Base-by-base conservation (phyloP, 2,888 invertebrate species). In the Cheilosia variabilis region DNA sequence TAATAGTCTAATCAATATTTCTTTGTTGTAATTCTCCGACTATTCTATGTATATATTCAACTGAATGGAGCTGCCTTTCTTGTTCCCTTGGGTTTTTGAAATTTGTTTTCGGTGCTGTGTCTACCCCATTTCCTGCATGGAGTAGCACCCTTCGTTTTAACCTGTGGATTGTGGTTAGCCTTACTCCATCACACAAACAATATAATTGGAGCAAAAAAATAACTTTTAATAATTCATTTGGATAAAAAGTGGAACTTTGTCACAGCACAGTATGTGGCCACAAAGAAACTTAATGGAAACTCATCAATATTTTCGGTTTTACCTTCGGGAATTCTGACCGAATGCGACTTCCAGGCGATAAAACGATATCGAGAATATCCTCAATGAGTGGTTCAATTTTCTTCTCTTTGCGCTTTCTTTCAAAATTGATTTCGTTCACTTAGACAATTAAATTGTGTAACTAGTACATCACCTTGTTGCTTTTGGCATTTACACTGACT, bases 1-100 rank as follows among this genome's bases (percentile, higher is more conserved):
- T 84, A 84, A 84, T 84, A 84, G 80, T 71, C 80, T 71, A 84
- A 84, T 84, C 84, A 84, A 84, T 84, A 84, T 71, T 76, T 37
- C 13, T 10, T 84, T 53, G 65, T 66, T 55, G 75, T 84, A 84
- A 84, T 60, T 53, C 57, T 52, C 2, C 68, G 66, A 69, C 65
- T 76, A 84, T 73, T 43, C 31, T 2, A 9, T 31, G 9, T 9
- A 68, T 31, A 31, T 9, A 68, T 69, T 73, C 57, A 62, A 78
- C 75, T 78, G 41, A 17, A 75, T 75, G 78, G 55, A 68, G 52
- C 79, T 22, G 31, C 31, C 37, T 68, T 43, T 57, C 10, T 63
- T 50, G 24, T 37, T 22, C 52, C 43, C 17, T 19, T 19, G 6
- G 6, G 13, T 13, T 13, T 0, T 13, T 13, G 2, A 4, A 13